phyloP scores from a whole-genome alignment of 2,888 invertebrate genomes.

The Thereva nobilitata region DNA sequence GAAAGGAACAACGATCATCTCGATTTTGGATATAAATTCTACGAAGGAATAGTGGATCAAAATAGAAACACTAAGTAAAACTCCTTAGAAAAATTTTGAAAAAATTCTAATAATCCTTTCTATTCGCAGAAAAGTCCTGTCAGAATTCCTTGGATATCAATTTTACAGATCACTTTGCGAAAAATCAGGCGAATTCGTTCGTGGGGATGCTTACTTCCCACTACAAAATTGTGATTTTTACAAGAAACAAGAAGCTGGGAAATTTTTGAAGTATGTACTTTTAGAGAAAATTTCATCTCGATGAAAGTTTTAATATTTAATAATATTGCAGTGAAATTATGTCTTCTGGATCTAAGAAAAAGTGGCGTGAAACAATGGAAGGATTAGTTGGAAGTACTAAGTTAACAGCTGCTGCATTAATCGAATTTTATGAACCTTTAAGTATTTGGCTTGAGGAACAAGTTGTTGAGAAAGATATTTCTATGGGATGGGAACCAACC shows the following conservation, averaged over 20 bases:
- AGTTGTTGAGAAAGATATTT: slow-evolving; percentile 66
- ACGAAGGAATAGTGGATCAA: slow-evolving; percentile 59
- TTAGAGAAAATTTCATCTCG: background rate
- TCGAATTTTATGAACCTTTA: slow-evolving; percentile 80
- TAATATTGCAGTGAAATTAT: slow-evolving; percentile 62
- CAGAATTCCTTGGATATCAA: slow-evolving; percentile 81
- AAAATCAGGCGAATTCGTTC: slow-evolving; percentile 74
- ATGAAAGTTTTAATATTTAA: background rate
- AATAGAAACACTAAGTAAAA: slow-evolving; percentile 54
- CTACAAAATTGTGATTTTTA: slow-evolving; percentile 86
- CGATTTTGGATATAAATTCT: slow-evolving; percentile 77
- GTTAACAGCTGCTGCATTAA: slow-evolving; percentile 73
- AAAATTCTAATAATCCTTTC: background rate
- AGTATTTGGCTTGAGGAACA: slow-evolving; percentile 70
- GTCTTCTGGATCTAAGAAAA: slow-evolving; percentile 70
- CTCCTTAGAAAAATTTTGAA: background rate
- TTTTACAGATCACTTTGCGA: slow-evolving; percentile 75
- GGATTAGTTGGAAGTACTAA: slow-evolving; percentile 72
- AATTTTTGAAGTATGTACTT: slow-evolving; percentile 65
- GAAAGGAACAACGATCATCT: slow-evolving; percentile 69
- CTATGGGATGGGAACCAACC: slow-evolving; percentile 63
- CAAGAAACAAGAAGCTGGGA: slow-evolving; percentile 75
- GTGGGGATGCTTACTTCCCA: slow-evolving; percentile 65
- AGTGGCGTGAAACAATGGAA: slow-evolving; percentile 83
- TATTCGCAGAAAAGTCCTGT: slow-evolving; percentile 70